Percentiles rank a stretch among this genome's conserved stretches.
Conservation (phyloP, 1,140 invertebrate species). For the Coenobita brevimanus region DNA sequence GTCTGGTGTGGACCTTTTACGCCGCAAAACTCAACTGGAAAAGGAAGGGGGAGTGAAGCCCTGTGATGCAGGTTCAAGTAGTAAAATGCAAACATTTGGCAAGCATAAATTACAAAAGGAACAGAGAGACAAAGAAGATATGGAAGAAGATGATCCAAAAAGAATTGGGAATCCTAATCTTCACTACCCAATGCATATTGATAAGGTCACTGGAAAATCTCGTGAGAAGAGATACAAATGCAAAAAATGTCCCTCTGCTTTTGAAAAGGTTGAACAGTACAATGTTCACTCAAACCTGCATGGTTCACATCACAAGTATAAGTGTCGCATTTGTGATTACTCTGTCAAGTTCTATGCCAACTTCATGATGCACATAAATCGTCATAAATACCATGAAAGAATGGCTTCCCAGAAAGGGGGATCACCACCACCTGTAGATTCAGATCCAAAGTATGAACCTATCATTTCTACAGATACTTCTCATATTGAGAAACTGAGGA, state of each 20-base stretch:
- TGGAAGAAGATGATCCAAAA: constrained; percentile 57
- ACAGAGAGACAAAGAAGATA: constrained; percentile 36
- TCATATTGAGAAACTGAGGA: background rate
- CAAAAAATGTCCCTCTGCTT: constrained; percentile 89
- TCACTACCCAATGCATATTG: constrained; percentile 83
- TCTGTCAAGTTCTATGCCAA: constrained; percentile 90
- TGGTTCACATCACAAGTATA: constrained; percentile 87
- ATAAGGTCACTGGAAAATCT: constrained; percentile 79
- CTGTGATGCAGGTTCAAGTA: constrained; percentile 19
- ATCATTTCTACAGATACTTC: constrained; percentile 41
- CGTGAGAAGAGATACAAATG: constrained; percentile 88
- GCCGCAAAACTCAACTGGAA: constrained; percentile 67
- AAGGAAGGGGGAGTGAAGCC: constrained; percentile 38
- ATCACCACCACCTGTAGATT: constrained; percentile 45
- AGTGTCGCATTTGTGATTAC: constrained; percentile 90
- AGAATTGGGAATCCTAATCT: constrained; percentile 81
- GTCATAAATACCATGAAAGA: constrained; percentile 77
- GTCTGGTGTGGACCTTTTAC: constrained; percentile 77
- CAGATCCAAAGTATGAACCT: constrained; percentile 59
- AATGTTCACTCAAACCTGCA: constrained; percentile 88
- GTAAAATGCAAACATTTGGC: background rate
- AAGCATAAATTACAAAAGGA: constrained; percentile 27
- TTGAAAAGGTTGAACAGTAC: constrained; percentile 89
- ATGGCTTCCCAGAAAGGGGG: constrained; percentile 62
- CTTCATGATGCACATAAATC: constrained; percentile 85